Conservation (phyloP, 2,888 invertebrate genomes). For the Morinoia aosen region DNA sequence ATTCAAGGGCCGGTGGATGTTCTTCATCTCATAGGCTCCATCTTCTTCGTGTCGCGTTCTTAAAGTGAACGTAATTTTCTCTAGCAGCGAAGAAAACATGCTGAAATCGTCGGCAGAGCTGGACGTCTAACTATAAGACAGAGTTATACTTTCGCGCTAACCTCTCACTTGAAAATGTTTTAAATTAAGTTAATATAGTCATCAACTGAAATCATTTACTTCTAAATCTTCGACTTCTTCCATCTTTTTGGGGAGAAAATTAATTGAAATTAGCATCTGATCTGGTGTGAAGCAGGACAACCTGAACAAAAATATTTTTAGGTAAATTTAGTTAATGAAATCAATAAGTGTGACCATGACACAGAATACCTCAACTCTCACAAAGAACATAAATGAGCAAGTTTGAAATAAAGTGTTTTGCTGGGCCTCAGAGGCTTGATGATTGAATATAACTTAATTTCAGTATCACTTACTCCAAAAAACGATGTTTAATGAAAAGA, state of each 20-base stretch:
- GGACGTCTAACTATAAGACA: background rate
- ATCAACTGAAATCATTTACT: background rate
- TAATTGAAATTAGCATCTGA: background rate
- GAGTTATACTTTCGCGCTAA: background rate
- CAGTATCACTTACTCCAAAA: too few relatives aligned
- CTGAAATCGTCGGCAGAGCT: background rate
- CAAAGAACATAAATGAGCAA: too few relatives aligned
- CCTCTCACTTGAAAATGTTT: background rate
- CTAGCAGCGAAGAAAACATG: background rate
- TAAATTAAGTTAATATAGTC: background rate
- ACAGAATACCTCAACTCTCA: background rate
- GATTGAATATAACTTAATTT: too few relatives aligned
- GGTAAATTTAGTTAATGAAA: background rate
- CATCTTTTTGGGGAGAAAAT: background rate
- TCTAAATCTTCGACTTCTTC: background rate
- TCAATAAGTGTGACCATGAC: background rate
- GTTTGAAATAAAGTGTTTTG: too few relatives aligned
- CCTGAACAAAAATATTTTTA: background rate
- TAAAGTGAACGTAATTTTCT: background rate
- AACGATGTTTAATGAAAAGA: too few relatives aligned
- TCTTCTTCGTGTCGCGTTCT: background rate
- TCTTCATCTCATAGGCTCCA: background rate
- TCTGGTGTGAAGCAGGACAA: background rate
- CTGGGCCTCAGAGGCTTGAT: too few relatives aligned
- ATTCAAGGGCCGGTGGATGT: background rate